Evolutionary conservation across 2,797 vertebrate species (phyloP), one percentile per base, ranked within the genome.

Genomic region (Tachyglossus aculeatus): DNA sequence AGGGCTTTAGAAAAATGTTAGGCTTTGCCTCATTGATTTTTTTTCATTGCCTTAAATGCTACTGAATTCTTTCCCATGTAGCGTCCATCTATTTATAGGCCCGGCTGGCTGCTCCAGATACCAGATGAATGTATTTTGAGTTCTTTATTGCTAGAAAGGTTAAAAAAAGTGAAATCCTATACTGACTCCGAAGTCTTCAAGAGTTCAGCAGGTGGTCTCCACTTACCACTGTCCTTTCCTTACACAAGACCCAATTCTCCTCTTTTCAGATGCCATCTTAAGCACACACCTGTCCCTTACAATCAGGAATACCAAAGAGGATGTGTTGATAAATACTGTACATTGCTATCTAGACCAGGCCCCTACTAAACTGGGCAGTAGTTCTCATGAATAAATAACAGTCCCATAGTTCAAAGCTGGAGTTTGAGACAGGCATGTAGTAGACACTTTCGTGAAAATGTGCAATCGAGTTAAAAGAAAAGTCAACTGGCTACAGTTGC

Each of bases 321-420:
- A 78, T 65, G 41, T 67, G 38, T 32, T 63, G 59, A 71, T 84
- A 67, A 60, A 61, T 78, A 54, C 54, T 74, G 74, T n/a, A n/a
- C n/a, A n/a, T n/a, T 76, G 67, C 66, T 69, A 69, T 82, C 84
- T 86, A 84, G 84, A 84, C 77, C 71, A 80, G 48, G 40, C 39
- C 44, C 65, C 69, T 74, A 80, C 65, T 24, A 43, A 59, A 36
- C 56, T 74, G 66, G 71, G 64, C 69, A 57, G 54, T 71, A 48
- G 82, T 86, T 86, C 48, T 67, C 63, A 84, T 71, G 68, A 66
- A 57, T 66, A 86, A 86, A 86, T 74, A 77, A 76, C n/a, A 69
- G 77, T 76, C 69, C 67, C 69, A 67, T 21, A 58, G 70, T 41
- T 54, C 45, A 36, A n/a, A n/a, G 66, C 53, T 78, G 76, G 82